phyloP scores from a whole-genome alignment of 1,140 invertebrate species.

The Lepidotrigona ventralis region DNA sequence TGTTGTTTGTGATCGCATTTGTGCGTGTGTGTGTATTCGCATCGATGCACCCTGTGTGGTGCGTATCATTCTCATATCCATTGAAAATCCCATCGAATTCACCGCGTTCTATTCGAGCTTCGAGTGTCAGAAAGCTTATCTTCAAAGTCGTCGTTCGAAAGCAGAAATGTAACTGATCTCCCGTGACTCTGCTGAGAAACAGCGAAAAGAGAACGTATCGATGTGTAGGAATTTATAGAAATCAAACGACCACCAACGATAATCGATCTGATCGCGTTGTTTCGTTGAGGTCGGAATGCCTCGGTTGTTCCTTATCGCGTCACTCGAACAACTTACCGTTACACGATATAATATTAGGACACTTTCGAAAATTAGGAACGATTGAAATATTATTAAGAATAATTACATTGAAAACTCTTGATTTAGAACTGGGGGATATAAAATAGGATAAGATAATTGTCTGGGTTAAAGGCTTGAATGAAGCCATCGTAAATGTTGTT shows the following conservation, averaged over 20 bases:
- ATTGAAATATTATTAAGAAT: too few species aligned
- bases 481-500: too few species aligned
- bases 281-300: not conserved
- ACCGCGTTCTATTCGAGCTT: not conserved
- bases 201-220: not conserved
- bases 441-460: too few species aligned
- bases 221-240: conserved; percentile 24
- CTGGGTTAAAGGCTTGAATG: too few species aligned
- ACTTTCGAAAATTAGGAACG: too few species aligned
- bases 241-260: conserved; percentile 22
- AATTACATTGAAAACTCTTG: too few species aligned
- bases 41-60: not conserved
- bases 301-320: not conserved
- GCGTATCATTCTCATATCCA: conserved; percentile 36
- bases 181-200: not conserved
- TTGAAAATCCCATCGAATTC: conserved; percentile 5
- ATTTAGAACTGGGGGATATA: too few species aligned
- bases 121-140: not conserved
- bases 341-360: too few species aligned
- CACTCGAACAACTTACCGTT: not conserved
- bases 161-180: not conserved
- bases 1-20: not conserved
- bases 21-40: not conserved
- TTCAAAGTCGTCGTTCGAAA: not conserved
- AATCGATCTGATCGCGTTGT: conserved; percentile 24